Percentiles rank a stretch among this genome's conserved stretches.
Conservation (phyloP, 2,888 invertebrate genomes). For the Hybos culiciformis region DNA sequence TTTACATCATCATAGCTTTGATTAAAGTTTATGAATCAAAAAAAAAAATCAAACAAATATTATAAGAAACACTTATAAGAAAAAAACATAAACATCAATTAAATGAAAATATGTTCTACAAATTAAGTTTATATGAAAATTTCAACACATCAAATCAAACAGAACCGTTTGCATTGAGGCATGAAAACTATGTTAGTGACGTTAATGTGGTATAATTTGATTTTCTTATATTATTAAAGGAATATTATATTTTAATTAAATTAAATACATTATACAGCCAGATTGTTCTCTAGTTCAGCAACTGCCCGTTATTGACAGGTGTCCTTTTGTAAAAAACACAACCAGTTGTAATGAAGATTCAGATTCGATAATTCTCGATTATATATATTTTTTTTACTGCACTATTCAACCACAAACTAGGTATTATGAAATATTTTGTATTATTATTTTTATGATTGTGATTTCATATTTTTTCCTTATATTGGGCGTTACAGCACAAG, state of each 20-base stretch:
- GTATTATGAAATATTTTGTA: constrained; percentile 11
- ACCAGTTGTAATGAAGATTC: constrained; percentile 24
- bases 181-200: constrained; percentile 15
- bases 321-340: constrained; percentile 28
- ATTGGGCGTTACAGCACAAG: constrained; percentile 42
- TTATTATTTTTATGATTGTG: constrained; percentile 13
- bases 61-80: too few species aligned
- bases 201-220: constrained; percentile 11
- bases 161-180: constrained; percentile 10
- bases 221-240: too few species aligned
- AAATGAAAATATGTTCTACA: too few species aligned
- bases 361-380: constrained; percentile 26
- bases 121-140: constrained; percentile 16
- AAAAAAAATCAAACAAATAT: too few species aligned
- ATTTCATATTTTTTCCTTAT: constrained; percentile 38
- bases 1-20: too few species aligned
- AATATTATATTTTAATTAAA: not conserved
- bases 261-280: constrained; percentile 5
- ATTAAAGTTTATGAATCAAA: too few species aligned
- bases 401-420: constrained; percentile 17
- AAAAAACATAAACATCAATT: too few species aligned
- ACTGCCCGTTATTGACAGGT: constrained; percentile 24
- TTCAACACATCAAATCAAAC: constrained; percentile 15
- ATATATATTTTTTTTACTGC: constrained; percentile 33
- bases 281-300: constrained; percentile 32